Evolutionary conservation across 2,888 invertebrate species (phyloP).

Genomic region (Trissoscelio sp.): DNA sequence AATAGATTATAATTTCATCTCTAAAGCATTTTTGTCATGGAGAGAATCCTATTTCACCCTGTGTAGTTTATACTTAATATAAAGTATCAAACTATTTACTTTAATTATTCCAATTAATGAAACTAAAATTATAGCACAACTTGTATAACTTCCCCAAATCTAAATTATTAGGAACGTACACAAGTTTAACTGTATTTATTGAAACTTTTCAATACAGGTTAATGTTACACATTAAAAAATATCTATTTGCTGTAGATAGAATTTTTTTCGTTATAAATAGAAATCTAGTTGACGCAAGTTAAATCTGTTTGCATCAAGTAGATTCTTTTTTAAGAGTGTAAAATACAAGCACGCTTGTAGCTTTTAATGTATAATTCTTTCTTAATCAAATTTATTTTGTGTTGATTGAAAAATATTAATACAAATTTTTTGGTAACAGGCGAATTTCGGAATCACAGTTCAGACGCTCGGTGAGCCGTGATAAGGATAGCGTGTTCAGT

Average conservation of each 20-base stretch:
- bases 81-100: too few relatives aligned
- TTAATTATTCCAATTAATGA: too few relatives aligned
- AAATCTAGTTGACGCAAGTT: background rate
- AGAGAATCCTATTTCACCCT: too few relatives aligned
- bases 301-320: too few relatives aligned
- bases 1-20: too few relatives aligned
- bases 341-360: conserved; percentile 16
- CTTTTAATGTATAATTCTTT: conserved; percentile 11
- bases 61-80: too few relatives aligned
- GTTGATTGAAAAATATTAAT: background rate
- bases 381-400: background rate
- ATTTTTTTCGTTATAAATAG: too few relatives aligned
- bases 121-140: background rate
- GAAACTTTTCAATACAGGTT: too few relatives aligned
- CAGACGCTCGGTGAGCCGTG: conserved; percentile 79
- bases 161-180: background rate
- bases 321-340: too few relatives aligned
- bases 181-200: background rate
- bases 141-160: background rate
- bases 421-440: conserved; percentile 68
- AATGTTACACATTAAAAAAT: too few relatives aligned
- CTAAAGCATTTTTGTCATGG: too few relatives aligned
- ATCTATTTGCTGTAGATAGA: too few relatives aligned
- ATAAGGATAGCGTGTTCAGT: conserved; percentile 77
- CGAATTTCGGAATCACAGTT: conserved; percentile 80